These are phyloP conservation scores for Eupithecia tripunctaria DNA, from an alignment of 2,888 invertebrate genomes.

Conservation along the genomic window DNA sequence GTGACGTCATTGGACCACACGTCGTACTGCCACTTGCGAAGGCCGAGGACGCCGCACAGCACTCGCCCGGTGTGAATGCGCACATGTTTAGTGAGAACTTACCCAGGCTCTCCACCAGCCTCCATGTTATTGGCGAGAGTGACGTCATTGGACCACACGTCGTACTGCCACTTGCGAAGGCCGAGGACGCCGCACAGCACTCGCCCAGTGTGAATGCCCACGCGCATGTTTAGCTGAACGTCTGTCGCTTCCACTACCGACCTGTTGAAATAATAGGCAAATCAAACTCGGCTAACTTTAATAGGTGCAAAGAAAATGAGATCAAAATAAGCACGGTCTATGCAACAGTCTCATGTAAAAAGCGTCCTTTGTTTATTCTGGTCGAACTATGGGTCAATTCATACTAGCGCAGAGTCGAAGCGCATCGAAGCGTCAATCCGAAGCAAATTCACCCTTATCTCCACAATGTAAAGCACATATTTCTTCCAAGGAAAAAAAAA, in stretches of 20 bases:
- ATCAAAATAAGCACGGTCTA: too few species aligned
- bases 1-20: slow-evolving; percentile 98
- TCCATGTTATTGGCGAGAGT: slow-evolving; percentile 96
- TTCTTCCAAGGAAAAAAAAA: too few species aligned
- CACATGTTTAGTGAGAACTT: slow-evolving; percentile 90
- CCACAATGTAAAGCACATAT: too few species aligned
- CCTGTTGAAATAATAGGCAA: slow-evolving; percentile 66
- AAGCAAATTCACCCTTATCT: too few species aligned
- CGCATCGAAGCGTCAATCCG: too few species aligned
- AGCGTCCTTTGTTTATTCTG: background rate
- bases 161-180: slow-evolving; percentile 96
- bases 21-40: slow-evolving; percentile 97
- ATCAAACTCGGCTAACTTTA: background rate
- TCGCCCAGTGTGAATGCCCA: slow-evolving; percentile 95
- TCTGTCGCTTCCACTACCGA: slow-evolving; percentile 96
- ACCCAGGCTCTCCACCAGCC: slow-evolving; percentile 95
- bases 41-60: slow-evolving; percentile 94
- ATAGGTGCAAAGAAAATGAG: background rate
- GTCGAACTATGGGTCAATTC: background rate
- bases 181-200: slow-evolving; percentile 96
- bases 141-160: slow-evolving; percentile 97
- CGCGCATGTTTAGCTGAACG: slow-evolving; percentile 96
- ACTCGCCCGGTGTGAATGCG: slow-evolving; percentile 95
- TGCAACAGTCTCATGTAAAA: background rate
- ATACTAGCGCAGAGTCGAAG: too few species aligned